These are phyloP conservation scores for Pipra filicauda DNA, from an alignment of 2,113 vertebrate genomes.

Conservation along the genomic window DNA sequence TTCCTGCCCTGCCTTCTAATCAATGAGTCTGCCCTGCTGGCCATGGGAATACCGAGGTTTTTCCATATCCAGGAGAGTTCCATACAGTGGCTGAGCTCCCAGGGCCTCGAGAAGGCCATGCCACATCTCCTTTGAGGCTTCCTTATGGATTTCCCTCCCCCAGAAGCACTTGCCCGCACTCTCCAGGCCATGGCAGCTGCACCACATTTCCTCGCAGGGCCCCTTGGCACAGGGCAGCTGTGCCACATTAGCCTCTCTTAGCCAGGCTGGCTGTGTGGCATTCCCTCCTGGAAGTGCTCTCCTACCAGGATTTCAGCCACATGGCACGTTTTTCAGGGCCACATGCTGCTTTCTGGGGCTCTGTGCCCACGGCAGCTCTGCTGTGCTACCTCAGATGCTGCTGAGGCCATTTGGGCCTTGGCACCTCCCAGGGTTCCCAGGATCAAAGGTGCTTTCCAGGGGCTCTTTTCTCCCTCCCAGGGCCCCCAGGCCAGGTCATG, in stretches of 20 bases:
- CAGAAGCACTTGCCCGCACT: not conserved
- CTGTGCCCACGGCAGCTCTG: not conserved
- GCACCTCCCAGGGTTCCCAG: not conserved
- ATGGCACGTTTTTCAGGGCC: not conserved
- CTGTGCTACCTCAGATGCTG: not conserved
- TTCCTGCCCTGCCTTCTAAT: slow-evolving; percentile 46
- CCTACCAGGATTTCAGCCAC: not conserved
- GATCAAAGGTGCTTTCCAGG: not conserved
- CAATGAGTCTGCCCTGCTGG: not conserved
- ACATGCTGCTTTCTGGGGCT: not conserved
- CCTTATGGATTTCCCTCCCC: not conserved
- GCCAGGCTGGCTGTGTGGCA: not conserved
- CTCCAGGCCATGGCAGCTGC: not conserved
- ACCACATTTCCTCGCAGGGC: not conserved
- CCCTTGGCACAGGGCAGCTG: not conserved
- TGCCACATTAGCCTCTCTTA: not conserved
- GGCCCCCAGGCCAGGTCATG: not conserved
- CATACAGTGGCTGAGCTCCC: not conserved
- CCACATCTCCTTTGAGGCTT: not conserved
- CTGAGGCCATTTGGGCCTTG: fast-evolving
- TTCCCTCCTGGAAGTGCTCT: not conserved
- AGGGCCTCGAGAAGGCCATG: not conserved
- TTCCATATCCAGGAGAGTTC: not conserved
- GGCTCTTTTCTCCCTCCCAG: not conserved
- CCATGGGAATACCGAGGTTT: not conserved